Evolutionary conservation across 2,888 invertebrate species (phyloP), one percentile per base, ranked within the genome.

Genomic region (Amblyjoppa proteus): DNA sequence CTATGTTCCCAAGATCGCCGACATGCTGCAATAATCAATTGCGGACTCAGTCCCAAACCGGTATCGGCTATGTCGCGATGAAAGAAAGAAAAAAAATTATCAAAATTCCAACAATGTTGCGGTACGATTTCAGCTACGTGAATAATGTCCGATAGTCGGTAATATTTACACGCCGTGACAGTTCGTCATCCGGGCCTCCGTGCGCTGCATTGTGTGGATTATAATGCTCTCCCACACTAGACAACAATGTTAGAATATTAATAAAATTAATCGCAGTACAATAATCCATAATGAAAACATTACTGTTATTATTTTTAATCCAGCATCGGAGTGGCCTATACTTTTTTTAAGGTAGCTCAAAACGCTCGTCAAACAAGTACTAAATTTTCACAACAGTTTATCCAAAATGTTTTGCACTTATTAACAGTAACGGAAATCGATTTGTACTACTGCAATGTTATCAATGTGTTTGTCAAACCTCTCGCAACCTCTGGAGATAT

Each of bases 1-100:
- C 90, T 80, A 97, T 95, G 87, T 95, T 96, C 5, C 97, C 97
- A 82, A 97, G 94, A 92, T 96, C 96, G 28, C 97, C 97, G 87
- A 95, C 95, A 91, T 96, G 95, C 92, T 95, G 87, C 20, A 88
- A 88, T 80, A 88, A 84, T 78, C 87, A 70, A 34, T 64, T 71
- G 64, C 49, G 49, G 41, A 51, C 13, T 70, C n/a, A 28, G 2
- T 38, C 13, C 6, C 41, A 49, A 70, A 38, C 9, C 3, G 1
- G 31, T 53, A 31, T 34, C 64, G 11, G n/a, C 34, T 31, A 34
- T 74, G 20, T 38, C 13, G 16, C 51, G 3, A 34, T 61, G 25
- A 20, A 16, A 9, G 53, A 73, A 1, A 53, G 34, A 25, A 53
- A 45, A 25, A 45, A 34, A n/a, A 28, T 58, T 45, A 64, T 56